Evolutionary conservation across 2,888 invertebrate species (phyloP), one percentile per base, ranked within the genome.

Genomic region (Podotricha telesiphe): DNA sequence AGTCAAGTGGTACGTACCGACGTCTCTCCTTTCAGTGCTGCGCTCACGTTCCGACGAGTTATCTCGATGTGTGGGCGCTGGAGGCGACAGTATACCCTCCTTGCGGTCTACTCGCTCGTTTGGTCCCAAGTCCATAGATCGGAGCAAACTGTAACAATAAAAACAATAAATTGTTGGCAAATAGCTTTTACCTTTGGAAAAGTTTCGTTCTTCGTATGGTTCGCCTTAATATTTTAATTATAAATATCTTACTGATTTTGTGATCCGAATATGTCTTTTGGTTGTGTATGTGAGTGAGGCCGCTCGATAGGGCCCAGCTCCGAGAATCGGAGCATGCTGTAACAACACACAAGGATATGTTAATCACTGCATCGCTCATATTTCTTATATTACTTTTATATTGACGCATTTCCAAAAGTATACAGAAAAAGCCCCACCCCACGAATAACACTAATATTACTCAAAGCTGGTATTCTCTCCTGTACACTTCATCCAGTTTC

Each of bases 311-410:
- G 77, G 64, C 76, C 78, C 68, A 79, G 94, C 85, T 97, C 96
- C 78, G 96, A 94, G 64, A 96, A 95, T 84, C 95, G 95, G 82
- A 96, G 89, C 78, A 95, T 94, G 87, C 95, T 95, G 93, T 8
- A 90, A 79, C 80, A 80, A 78, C 59, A 56, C 70, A 78, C 56
- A 59, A 72, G 63, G 75, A 73, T 15, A 68, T 22, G 53, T 50
- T 63, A 42, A 47, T 34, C 34, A 51, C 22, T 42, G 45, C 6
- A 37, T 11, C 17, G 17, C 22, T n/a, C n/a, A 22, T 51, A 51
- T 15, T 51, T 51, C 13, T 53, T n/a, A 42, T 42, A 8, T 37
- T 37, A 37, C 2, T 28, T 37, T 6, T 22, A 22, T 22, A 20
- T 51, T 22, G 28, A 53, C 53, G 2, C 7, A 28, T 10, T 4